phyloP scores from a whole-genome alignment of 2,888 invertebrate genomes.

The Epinotia brunnichana region DNA sequence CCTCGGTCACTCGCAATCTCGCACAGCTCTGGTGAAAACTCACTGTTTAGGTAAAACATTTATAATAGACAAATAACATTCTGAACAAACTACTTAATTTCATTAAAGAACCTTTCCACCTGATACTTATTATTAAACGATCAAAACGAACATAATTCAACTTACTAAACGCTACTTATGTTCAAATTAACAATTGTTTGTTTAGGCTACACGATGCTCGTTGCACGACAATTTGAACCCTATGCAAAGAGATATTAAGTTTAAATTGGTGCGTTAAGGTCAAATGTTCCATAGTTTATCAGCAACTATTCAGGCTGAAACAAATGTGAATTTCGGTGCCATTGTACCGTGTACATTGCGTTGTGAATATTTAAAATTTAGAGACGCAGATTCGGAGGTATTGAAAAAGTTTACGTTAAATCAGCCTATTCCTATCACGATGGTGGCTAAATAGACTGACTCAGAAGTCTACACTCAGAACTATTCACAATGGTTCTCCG shows the following conservation, averaged over 20 bases:
- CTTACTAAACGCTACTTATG: slow-evolving; percentile 33
- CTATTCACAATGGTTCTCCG: too few relatives aligned
- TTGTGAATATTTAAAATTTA: slow-evolving; percentile 16
- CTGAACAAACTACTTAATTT: neutral
- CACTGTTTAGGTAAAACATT: too few relatives aligned
- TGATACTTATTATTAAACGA: neutral
- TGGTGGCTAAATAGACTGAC: too few relatives aligned
- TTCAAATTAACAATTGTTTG: slow-evolving; percentile 38
- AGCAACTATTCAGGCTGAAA: slow-evolving; percentile 39
- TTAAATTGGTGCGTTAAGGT: neutral
- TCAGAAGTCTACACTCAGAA: too few relatives aligned
- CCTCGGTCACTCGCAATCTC: too few relatives aligned
- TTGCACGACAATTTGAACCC: slow-evolving; percentile 3
- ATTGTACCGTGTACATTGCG: slow-evolving; percentile 21
- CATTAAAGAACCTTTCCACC: slow-evolving; percentile 2
- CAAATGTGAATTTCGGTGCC: slow-evolving; percentile 31
- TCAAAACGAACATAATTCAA: slow-evolving; percentile 35
- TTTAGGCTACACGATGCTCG: slow-evolving; percentile 28
- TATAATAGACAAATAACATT: neutral
- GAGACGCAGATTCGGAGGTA: neutral
- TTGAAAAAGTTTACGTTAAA: neutral
- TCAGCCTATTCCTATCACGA: too few relatives aligned
- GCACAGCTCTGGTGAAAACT: too few relatives aligned
- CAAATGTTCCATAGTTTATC: slow-evolving; percentile 37
- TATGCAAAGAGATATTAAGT: neutral